These are phyloP conservation scores for Drosophila putrida DNA, from an alignment of 2,888 invertebrate species.

Conservation along the genomic window DNA sequence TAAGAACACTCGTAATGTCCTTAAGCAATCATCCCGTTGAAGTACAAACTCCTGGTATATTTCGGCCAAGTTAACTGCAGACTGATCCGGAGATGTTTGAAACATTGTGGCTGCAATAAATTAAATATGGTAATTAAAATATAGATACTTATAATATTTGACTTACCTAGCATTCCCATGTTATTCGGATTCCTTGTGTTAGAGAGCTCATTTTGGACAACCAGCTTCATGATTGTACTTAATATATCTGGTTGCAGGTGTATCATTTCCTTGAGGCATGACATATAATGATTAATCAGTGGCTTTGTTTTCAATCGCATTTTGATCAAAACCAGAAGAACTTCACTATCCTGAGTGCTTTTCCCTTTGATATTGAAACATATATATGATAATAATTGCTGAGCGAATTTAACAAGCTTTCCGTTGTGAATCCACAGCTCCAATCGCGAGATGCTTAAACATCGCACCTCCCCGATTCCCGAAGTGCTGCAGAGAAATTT, in stretches of 20 bases:
- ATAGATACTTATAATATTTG: too few relatives aligned
- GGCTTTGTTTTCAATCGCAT: slow-evolving; percentile 97
- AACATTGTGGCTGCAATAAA: slow-evolving; percentile 90
- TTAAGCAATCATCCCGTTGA: slow-evolving; percentile 95
- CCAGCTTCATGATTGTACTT: slow-evolving; percentile 94
- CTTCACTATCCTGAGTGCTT: slow-evolving; percentile 89
- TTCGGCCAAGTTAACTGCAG: slow-evolving; percentile 93
- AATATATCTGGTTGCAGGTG: slow-evolving; percentile 93
- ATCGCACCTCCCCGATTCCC: slow-evolving; percentile 92
- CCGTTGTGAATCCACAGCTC: slow-evolving; percentile 98
- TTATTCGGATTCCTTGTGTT: slow-evolving; percentile 97
- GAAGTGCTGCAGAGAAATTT: slow-evolving; percentile 93
- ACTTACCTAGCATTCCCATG: slow-evolving; percentile 92
- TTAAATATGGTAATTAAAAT: too few relatives aligned
- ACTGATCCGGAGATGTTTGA: slow-evolving; percentile 92
- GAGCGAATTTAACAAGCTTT: slow-evolving; percentile 95
- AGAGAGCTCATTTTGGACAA: slow-evolving; percentile 97
- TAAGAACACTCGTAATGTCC: slow-evolving; percentile 93
- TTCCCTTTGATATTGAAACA: slow-evolving; percentile 94
- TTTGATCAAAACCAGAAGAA: slow-evolving; percentile 94
- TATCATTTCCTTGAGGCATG: slow-evolving; percentile 96
- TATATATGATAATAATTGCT: slow-evolving; percentile 95
- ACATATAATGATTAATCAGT: slow-evolving; percentile 94
- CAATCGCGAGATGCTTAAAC: slow-evolving; percentile 87
- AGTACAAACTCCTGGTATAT: slow-evolving; percentile 94